Evolutionary conservation across 2,888 invertebrate species (phyloP), one percentile per base, ranked within the genome.

Genomic region (Agonopterix subpropinquella): DNA sequence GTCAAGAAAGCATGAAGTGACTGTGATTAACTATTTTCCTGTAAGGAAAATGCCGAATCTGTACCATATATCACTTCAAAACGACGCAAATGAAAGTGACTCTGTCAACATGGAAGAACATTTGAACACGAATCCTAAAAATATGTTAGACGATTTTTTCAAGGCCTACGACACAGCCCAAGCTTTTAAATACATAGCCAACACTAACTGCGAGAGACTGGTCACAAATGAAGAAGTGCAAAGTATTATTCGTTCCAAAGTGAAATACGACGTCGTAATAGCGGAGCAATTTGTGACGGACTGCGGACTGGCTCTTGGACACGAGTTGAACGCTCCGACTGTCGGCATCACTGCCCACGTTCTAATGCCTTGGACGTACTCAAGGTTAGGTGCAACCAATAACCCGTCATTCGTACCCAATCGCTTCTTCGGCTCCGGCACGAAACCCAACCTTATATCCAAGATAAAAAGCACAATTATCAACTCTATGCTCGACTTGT

Each of bases 241-340:
- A 50, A 48, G 60, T 18, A 43, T 75, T 3, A 55, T 70, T 53
- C 48, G 61, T 11, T 58, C 61, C 13, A 62, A 56, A 10, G 11
- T 8, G 8, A 73, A 76, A 36, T 92, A 89, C 52, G 92, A 93
- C 61, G 53, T 91, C 10, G 70, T 91, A 1, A 72, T 91, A 36
- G 80, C 81, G 0, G 91, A 91, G 58, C 78, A 89, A 52, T 92
- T 91, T 56, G 86, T 84, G 46, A 81, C 89, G 0, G 91, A 91
- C 56, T 91, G 91, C 47, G 81, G 89, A 49, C 67, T 91, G 55
- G 91, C 88, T 1, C 66, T 92, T 45, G 89, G 89, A 0, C 76
- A 90, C 61, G 65, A 88, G 48, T 70, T 91, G 53, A 70, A 87
- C 49, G 77, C 86, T n/a, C 90, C 91, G 0, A 70, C 87, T 2